Evolutionary conservation across 2,113 vertebrate species (phyloP).

Genomic region (Eclectus roratus): DNA sequence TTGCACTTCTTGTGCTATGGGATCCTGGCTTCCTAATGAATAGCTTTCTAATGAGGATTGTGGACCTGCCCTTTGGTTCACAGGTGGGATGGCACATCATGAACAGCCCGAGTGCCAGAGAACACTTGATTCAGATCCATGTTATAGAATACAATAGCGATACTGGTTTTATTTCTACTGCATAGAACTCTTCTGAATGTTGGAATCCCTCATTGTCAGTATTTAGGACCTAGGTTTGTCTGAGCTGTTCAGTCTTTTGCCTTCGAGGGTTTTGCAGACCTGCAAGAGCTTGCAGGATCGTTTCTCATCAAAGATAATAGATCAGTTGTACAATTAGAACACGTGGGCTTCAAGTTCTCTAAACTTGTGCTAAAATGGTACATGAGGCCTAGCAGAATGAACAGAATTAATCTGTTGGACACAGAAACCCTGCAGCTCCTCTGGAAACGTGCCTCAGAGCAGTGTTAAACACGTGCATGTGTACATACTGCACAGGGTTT

Average conservation of each 20-base stretch:
- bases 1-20: fast-evolving
- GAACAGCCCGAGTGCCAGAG: neutral
- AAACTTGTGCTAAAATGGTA: neutral
- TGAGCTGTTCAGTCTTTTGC: neutral
- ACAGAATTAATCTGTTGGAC: neutral
- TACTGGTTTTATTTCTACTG: neutral
- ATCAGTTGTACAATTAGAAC: neutral
- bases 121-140: neutral
- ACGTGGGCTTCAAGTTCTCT: neutral
- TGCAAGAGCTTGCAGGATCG: neutral
- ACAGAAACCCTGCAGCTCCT: neutral
- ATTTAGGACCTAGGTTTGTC: neutral
- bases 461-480: neutral
- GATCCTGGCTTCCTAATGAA: neutral
- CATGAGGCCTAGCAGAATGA: neutral
- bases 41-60: neutral
- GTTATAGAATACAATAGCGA: neutral
- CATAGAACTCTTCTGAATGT: neutral
- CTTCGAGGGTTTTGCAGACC: neutral
- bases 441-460: neutral
- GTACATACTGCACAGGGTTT: neutral
- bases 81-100: neutral
- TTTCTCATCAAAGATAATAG: neutral
- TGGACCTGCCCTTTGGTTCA: neutral
- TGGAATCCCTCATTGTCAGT: neutral